Evolutionary conservation across 1,140 invertebrate species (phyloP), one percentile per base, ranked within the genome.

Genomic region (Lasioglossum baleicum): DNA sequence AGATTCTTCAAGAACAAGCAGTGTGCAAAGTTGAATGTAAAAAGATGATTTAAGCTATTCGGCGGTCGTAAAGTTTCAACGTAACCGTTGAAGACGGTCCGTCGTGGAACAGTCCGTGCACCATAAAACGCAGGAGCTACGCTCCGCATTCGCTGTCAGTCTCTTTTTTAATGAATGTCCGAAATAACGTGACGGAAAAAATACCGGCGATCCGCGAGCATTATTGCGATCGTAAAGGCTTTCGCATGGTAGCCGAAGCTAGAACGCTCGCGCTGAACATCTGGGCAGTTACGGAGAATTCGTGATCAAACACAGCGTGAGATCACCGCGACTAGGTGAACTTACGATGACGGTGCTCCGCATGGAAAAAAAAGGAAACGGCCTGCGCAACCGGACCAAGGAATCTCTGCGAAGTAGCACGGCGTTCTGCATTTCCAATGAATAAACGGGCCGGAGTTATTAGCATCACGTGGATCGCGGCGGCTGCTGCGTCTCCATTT

Each of bases 191-290:
- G 53, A n/a, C n/a, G n/a, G 20, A 44, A 26, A 67, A 17, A 51
- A 51, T 58, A 58, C 26, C 48, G 64, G 2, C 15, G 31, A 22
- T 15, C 11, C 17, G 22, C 31, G 31, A 63, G 40, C 10, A 71
- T 76, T 76, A 76, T 69, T 22, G 26, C 67, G 31, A 72, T 72
- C 60, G 68, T 72, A 35, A 64, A 71, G 64, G 60, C 63, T 11
- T 53, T 44, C 58, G 15, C 31, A 42, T 48, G 56, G 44, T 56
- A n/a, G 42, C 44, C 44, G 0, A 48, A 48, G 44, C 53, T 61
- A 17, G 35, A 72, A 20, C 68, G 7, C 17, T 15, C 10, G 31
- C 60, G 17, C 7, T 13, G 40, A 5, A 67, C 58, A 42, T 71
- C 68, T 64, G 68, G 44, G 3, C 26, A 64, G 58, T 56, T 71